Evolutionary conservation across 2,113 vertebrate genomes (phyloP).

Genomic region (Lipophrys pholis): DNA sequence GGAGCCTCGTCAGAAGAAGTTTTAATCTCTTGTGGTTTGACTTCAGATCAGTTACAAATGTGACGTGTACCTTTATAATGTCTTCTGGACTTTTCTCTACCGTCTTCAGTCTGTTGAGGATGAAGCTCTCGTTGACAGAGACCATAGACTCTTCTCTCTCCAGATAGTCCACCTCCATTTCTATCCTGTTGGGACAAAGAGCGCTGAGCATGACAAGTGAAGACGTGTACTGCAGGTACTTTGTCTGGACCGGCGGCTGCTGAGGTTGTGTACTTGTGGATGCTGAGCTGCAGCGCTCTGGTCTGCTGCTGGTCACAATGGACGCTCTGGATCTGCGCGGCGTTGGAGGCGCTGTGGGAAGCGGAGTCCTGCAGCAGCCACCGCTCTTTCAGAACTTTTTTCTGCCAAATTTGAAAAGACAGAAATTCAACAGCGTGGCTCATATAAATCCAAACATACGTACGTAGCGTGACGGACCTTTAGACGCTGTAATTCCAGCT

Average conservation of each 20-base stretch:
- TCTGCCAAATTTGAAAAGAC: slow-evolving; percentile 74
- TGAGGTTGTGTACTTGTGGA: slow-evolving; percentile 84
- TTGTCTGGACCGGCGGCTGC: no score
- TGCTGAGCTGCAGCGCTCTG: slow-evolving; percentile 84
- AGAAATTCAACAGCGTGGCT: not conserved
- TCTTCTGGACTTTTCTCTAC: slow-evolving; percentile 90
- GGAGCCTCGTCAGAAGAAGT: no score
- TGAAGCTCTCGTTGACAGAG: slow-evolving; percentile 88
- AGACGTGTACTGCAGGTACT: no score
- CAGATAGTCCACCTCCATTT: slow-evolving; percentile 89
- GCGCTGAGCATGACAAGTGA: not conserved
- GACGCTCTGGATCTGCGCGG: slow-evolving; percentile 82
- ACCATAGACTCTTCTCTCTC: slow-evolving; percentile 89
- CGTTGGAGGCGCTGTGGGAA: slow-evolving; percentile 75
- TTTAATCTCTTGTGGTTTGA: no score
- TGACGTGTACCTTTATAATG: slow-evolving; percentile 89
- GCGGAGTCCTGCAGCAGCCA: slow-evolving; percentile 90
- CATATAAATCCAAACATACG: no score
- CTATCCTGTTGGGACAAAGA: slow-evolving; percentile 79
- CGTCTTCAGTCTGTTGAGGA: slow-evolving; percentile 89
- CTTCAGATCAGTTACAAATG: no score
- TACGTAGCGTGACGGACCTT: slow-evolving; percentile 43
- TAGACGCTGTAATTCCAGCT: slow-evolving; percentile 59
- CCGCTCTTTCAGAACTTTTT: slow-evolving; percentile 90
- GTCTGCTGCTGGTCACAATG: slow-evolving; percentile 84